These are phyloP conservation scores for Brachyrhaphis roseni DNA, from an alignment of 2,797 vertebrate species.

Conservation along the genomic window DNA sequence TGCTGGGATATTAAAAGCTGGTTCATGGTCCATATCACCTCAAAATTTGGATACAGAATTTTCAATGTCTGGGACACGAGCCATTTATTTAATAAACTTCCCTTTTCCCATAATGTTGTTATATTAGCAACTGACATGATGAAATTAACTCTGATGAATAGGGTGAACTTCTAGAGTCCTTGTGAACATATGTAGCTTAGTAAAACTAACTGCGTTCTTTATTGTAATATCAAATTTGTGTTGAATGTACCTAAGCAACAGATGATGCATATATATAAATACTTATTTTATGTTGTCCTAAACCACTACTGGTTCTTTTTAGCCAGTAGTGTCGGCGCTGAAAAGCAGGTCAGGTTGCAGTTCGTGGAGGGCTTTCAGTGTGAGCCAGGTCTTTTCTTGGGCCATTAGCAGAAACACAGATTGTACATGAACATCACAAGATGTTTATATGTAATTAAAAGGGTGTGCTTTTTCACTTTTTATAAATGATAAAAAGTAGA, in stretches of 20 bases:
- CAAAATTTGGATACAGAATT: neutral
- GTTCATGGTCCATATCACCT: constrained; percentile 3
- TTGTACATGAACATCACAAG: neutral
- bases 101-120: neutral
- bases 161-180: neutral
- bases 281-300: neutral
- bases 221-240: neutral
- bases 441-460: neutral
- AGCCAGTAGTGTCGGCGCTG: constrained; percentile 10
- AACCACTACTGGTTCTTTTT: neutral
- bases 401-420: constrained; percentile 14
- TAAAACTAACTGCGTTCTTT: neutral
- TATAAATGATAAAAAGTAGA: no score
- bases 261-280: neutral
- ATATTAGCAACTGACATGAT: neutral
- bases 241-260: neutral
- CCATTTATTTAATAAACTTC: neutral
- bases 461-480: no score
- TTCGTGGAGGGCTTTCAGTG: constrained; percentile 14
- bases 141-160: neutral
- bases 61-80: neutral
- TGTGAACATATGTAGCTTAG: neutral
- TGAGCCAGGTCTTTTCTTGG: constrained; percentile 39
- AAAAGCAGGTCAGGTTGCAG: constrained; percentile 43
- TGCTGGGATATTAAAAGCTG: constrained; percentile 11